Conservation (phyloP, 2,888 invertebrate species). For the Hypomecis atomaria region DNA sequence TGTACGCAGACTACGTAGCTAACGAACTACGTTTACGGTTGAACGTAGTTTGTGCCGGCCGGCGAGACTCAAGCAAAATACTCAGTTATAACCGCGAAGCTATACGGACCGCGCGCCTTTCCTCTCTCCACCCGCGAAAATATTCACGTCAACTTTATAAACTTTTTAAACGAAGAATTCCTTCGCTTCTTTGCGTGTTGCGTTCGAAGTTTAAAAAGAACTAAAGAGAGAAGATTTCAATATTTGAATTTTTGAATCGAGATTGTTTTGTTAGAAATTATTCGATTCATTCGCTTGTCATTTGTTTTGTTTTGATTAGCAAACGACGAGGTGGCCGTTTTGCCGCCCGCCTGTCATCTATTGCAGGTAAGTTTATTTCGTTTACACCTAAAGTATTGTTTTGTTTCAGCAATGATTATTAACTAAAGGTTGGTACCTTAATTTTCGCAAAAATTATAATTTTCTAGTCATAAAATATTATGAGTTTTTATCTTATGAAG, state of each 20-base stretch:
- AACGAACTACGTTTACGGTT: conserved; percentile 51
- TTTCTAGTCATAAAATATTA: neutral
- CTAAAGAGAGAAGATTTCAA: conserved; percentile 36
- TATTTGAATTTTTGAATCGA: conserved; percentile 45
- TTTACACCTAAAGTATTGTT: conserved; percentile 12
- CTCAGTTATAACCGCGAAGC: conserved; percentile 73
- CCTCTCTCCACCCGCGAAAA: conserved; percentile 65
- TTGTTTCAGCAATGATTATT: neutral
- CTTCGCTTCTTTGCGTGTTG: conserved; percentile 49
- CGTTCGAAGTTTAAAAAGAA: conserved; percentile 42
- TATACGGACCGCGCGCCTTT: conserved; percentile 72
- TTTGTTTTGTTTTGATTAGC: conserved; percentile 70
- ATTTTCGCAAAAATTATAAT: neutral
- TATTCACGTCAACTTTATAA: conserved; percentile 70
- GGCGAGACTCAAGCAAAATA: conserved; percentile 59
- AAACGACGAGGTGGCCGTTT: conserved; percentile 57
- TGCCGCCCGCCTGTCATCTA: conserved; percentile 63
- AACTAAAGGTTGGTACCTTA: conserved; percentile 33
- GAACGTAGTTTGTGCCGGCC: conserved; percentile 51
- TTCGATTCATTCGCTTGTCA: conserved; percentile 61
- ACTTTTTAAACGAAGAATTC: conserved; percentile 56
- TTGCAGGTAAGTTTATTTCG: conserved; percentile 65
- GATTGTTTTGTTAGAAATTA: conserved; percentile 51
- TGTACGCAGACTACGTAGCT: conserved; percentile 40
- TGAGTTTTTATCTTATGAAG: conserved; percentile 33